Base-by-base conservation (phyloP, 2,797 vertebrate genomes). In the Cheirogaleus major region DNA sequence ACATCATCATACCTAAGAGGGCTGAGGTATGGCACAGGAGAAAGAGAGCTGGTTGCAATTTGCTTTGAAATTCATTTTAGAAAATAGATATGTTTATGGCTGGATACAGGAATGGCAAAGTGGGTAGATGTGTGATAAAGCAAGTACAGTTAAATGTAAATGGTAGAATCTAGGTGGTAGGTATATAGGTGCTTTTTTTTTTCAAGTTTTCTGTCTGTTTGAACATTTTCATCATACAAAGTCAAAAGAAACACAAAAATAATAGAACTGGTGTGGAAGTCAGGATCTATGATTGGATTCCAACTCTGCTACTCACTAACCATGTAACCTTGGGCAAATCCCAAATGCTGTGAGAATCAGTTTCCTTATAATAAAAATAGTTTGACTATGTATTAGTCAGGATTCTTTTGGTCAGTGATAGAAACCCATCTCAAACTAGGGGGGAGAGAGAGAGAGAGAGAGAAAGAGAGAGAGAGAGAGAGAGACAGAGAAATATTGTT, bases 201-300 rank as follows among this genome's bases (percentile, higher is more conserved):
- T 65, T 80, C 50, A 87, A 84, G 27, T 81, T 72, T 78, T 63
- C 48, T 81, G n/a, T 80, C 20, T 27, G 20, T 79, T 95, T 93
- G 70, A 86, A 95, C 80, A 70, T 84, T 89, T 91, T 92, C 63
- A 75, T 73, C 7, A 32, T n/a, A 41, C 13, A 83, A 73, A 65
- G 14, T 57, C 75, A 52, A 65, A 88, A 82, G 43, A 91, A 96
- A 81, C 55, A 70, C 18, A 50, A 89, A 67, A 76, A 45, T 61
- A 48, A 69, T 90, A 80, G 15, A 95, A 89, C 48, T 81, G 12
- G 3, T 59, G 75, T 89, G 70, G 38, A 87, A 91, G 50, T 80
- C 50, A 65, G 45, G 15, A 22, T 81, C 14, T 70, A 17, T 85
- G n/a, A 45, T 7, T 27, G 4, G 12, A 18, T 91, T 15, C 4